phyloP scores from a whole-genome alignment of 2,888 invertebrate genomes.

The Nowickia ferox region DNA sequence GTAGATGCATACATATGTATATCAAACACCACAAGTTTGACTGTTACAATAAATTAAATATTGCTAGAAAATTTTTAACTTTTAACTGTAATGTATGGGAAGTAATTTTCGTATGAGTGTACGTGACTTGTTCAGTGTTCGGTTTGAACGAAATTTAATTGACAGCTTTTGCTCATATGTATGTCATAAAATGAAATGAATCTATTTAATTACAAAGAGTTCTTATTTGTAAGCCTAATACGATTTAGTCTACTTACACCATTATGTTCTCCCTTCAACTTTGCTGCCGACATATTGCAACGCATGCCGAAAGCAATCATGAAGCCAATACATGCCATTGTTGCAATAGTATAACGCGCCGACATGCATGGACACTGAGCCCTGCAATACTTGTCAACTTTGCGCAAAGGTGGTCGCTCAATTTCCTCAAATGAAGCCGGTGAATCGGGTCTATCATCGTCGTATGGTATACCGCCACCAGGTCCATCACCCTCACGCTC shows the following conservation, averaged over 20 bases:
- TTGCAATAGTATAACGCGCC: constrained; percentile 93
- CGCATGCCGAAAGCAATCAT: constrained; percentile 98
- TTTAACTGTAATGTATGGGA: constrained; percentile 22
- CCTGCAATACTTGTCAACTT: constrained; percentile 93
- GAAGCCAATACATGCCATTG: constrained; percentile 94
- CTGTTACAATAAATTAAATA: constrained; percentile 55
- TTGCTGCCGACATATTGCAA: constrained; percentile 99
- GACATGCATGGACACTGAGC: constrained; percentile 93
- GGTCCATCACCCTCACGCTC: constrained; percentile 80
- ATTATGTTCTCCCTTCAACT: constrained; percentile 89
- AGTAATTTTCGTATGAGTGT: constrained; percentile 35
- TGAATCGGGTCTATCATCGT: constrained; percentile 87
- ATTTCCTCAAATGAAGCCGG: constrained; percentile 92
- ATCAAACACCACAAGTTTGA: constrained; percentile 44
- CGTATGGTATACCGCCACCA: constrained; percentile 78
- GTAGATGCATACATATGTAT: background rate
- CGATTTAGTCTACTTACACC: constrained; percentile 83
- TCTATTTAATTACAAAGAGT: constrained; percentile 59
- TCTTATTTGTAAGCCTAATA: background rate
- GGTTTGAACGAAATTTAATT: constrained; percentile 74
- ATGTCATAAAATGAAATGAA: constrained; percentile 58
- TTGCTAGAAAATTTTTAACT: constrained; percentile 31
- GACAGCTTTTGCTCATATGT: constrained; percentile 69
- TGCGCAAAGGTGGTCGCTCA: constrained; percentile 92
- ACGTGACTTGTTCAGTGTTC: constrained; percentile 70